Percentiles rank a stretch among this genome's conserved stretches.
phyloP scores from a whole-genome alignment of 1,140 invertebrate species.

The Phthorimaea operculella region DNA sequence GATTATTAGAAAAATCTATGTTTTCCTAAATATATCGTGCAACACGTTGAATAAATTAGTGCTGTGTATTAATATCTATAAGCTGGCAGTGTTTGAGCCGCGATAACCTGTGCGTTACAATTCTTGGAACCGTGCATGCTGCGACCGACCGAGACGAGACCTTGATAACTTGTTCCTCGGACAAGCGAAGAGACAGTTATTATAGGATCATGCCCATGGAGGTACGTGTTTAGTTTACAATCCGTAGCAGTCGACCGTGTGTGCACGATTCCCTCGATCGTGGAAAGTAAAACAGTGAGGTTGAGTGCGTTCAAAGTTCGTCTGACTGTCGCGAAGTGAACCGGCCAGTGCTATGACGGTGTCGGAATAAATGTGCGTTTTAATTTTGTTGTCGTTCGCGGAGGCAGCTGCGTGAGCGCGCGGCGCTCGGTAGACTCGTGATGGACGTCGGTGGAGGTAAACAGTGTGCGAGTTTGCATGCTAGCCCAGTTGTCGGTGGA shows the following conservation, averaged over 20 bases:
- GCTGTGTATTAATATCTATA: slow-evolving; percentile 13
- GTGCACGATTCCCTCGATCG: slow-evolving; percentile 16
- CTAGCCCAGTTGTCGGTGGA: not conserved
- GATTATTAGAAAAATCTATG: not conserved
- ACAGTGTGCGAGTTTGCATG: slow-evolving; percentile 25
- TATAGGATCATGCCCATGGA: slow-evolving; percentile 62
- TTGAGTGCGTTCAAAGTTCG: slow-evolving; percentile 48
- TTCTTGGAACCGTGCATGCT: slow-evolving; percentile 58
- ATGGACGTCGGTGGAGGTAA: slow-evolving; percentile 65
- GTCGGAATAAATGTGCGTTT: slow-evolving; percentile 50
- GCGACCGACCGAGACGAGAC: slow-evolving; percentile 59
- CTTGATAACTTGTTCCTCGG: slow-evolving; percentile 69
- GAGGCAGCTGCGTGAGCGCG: slow-evolving; percentile 47
- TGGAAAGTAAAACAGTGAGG: slow-evolving; percentile 28
- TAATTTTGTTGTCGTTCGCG: slow-evolving; percentile 35
- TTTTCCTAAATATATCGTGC: not conserved
- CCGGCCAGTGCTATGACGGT: slow-evolving; percentile 42
- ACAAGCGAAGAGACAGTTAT: slow-evolving; percentile 60
- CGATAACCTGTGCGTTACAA: slow-evolving; percentile 46
- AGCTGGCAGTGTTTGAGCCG: slow-evolving; percentile 29
- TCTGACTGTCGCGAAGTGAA: slow-evolving; percentile 38
- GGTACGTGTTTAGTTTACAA: slow-evolving; percentile 65
- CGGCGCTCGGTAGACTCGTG: slow-evolving; percentile 38
- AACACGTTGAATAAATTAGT: not conserved
- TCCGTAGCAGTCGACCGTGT: slow-evolving; percentile 45